Evolutionary conservation across 2,113 vertebrate genomes (phyloP).

Genomic region (Zosterops japonicus): DNA sequence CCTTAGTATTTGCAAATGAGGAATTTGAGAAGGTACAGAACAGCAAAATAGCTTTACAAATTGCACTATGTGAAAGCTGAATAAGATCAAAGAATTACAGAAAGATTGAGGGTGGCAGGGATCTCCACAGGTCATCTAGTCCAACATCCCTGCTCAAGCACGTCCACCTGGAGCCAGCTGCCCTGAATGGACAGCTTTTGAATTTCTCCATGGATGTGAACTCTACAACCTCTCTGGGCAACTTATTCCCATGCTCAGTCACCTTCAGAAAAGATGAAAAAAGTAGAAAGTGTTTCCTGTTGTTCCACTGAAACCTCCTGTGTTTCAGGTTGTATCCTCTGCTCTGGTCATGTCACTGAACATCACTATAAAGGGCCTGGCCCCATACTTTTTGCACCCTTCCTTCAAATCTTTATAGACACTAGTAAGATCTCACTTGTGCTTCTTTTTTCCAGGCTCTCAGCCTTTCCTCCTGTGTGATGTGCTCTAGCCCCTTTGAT

Average conservation of each 20-base stretch:
- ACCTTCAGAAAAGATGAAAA: neutral
- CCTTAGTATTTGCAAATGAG: neutral
- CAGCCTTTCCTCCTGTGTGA: neutral
- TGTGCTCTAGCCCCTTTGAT: neutral
- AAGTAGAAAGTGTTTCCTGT: neutral
- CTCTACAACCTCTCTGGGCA: neutral
- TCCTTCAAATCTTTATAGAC: neutral
- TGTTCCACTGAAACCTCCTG: neutral
- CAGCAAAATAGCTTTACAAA: neutral
- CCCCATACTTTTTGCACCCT: neutral
- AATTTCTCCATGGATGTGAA: neutral
- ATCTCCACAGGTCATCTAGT: neutral
- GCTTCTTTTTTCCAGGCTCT: neutral
- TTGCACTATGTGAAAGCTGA: neutral
- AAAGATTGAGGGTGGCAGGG: neutral
- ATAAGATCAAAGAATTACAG: neutral
- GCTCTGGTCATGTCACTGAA: neutral
- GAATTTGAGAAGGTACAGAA: neutral
- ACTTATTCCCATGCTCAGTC: neutral
- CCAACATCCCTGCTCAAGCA: neutral
- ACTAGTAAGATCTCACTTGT: neutral
- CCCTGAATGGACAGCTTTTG: neutral
- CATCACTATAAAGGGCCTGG: accelerated
- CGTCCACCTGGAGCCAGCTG: accelerated
- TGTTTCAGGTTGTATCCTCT: neutral